Conservation (phyloP, 2,888 invertebrate species). For the Amiota minor region DNA sequence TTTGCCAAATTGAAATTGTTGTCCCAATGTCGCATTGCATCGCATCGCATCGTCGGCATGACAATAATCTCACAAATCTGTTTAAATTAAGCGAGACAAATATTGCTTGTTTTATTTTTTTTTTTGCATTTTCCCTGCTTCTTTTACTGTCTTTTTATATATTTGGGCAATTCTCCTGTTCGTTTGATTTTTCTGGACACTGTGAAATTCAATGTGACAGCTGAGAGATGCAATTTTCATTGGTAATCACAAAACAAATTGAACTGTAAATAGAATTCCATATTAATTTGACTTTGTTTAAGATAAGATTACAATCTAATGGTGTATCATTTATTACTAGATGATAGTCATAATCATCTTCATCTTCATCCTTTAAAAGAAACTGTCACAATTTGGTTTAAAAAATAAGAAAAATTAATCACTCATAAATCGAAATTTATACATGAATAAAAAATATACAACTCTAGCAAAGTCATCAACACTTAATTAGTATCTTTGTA, state of each 20-base stretch:
- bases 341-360: no score
- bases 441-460: constrained; percentile 47
- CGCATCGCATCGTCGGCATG: constrained; percentile 56
- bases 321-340: no score
- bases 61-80: constrained; percentile 70
- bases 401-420: background rate
- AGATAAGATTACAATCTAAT: no score
- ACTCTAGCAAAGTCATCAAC: constrained; percentile 42
- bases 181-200: background rate
- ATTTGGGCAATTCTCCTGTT: background rate
- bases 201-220: constrained; percentile 9
- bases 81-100: constrained; percentile 70
- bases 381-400: background rate
- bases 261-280: no score
- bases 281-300: no score
- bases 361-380: no score
- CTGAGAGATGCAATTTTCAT: constrained; percentile 23
- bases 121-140: constrained; percentile 22
- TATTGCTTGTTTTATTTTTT: constrained; percentile 55
- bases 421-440: background rate
- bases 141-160: constrained; percentile 17
- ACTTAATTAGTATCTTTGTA: constrained; percentile 48
- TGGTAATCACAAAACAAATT: background rate
- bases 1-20: constrained; percentile 61
- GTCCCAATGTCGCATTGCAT: constrained; percentile 50